Base-by-base conservation (phyloP, 1,140 invertebrate species). In the Oryctes rhinoceros region DNA sequence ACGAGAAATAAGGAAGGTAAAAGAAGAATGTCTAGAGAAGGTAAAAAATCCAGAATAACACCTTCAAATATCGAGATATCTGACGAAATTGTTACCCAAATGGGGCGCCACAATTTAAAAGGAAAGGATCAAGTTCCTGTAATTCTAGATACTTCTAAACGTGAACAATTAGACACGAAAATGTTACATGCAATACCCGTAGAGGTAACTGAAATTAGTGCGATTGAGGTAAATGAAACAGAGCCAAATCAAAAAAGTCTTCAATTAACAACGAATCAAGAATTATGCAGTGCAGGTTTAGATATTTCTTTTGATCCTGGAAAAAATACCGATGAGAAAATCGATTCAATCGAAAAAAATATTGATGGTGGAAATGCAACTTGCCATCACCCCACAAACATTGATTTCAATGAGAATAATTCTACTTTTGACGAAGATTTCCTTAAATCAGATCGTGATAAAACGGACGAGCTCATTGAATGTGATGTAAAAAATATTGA, bases 1-100 rank as follows among this genome's bases (percentile, higher is more conserved):
- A 30, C 35, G 0, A 71, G 24, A 71, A 37, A 20, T 71, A 20
- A 35, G 37, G 13, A 71, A 24, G 65, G 65, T 71, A 30, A 71
- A 71, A 35, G 65, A 37, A 71, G 53, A 35, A 35, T 35, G 9
- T 71, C 24, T 35, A 71, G 35, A 11, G 65, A 71, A 11, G 6
- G 18, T 20, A 20, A 37, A 30, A 37, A 37, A 30, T 15, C 24
- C 7, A 71, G 7, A 3, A 10, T 5, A 24, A 10, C 9, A 35
- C 35, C 20, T 13, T 24, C 65, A 71, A 24, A 71, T 4, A 37
- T 37, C 13, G 65, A 71, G 24, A 71, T 71, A 35, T 71, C 65
- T 15, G 65, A 71, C 4, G 65, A 71, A 24, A 15, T 71, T 71
- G 65, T 71, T 30, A 71, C 65, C 3, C 65, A 71, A 71, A 71